Evolutionary conservation across 1,140 invertebrate species (phyloP), one percentile per base, ranked within the genome.

Genomic region (Ruditapes philippinarum): DNA sequence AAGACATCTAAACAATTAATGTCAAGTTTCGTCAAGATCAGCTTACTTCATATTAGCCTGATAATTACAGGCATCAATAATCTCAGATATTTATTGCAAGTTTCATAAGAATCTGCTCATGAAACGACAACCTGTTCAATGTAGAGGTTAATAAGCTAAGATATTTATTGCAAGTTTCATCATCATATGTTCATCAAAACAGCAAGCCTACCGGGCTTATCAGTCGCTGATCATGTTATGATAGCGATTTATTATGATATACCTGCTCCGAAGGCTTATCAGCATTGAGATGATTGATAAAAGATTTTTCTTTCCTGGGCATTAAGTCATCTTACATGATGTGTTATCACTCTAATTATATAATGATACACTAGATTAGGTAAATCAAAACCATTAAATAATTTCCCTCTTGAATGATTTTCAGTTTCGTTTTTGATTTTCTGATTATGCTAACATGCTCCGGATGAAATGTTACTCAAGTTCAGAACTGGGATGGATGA

Each of bases 161-260:
- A 70, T 70, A 70, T 70, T 70, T 70, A 70, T 70, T 70, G 65
- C 14, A 36, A 38, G 36, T 70, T 70, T 70, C 65, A n/a, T 70
- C 65, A 40, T 70, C 14, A 19, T 17, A 28, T 38, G 65, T 25
- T 70, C 65, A 70, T 70, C 65, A 70, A 70, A 70, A 70, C 65
- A 70, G 65, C 65, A 70, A 70, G 65, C 65, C 65, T 36, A 70
- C 36, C 33, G 65, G 65, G 65, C 65, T 70, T 70, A 70, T 70
- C 65, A 70, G 65, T 17, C 0, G 17, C 38, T 70, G 65, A 70
- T 70, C 65, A 22, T 40, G 65, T 70, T 70, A 70, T 70, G 65
- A 70, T 70, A 40, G 5, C 0, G 65, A 70, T 70, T 70, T 70
- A 40, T 40, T 70, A 70, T 31, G 65, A 70, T 70, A 70, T 70